Evolutionary conservation across 2,797 vertebrate genomes (phyloP), one percentile per base, ranked within the genome.

Genomic region (Glossophaga mutica): DNA sequence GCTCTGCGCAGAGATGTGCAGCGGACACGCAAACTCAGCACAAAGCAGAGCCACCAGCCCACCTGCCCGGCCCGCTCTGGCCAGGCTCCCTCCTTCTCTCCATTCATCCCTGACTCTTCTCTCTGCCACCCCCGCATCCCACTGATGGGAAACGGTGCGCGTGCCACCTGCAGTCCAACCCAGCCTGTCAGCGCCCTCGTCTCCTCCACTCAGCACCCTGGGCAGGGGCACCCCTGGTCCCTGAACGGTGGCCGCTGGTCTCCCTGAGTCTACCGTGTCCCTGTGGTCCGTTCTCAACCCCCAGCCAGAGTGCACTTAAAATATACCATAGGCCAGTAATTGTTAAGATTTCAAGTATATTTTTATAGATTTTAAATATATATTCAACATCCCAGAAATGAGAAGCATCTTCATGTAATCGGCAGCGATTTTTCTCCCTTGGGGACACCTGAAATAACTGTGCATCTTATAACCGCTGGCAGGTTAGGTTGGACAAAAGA

Each of bases 21-120:
- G 2, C 1, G 52, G 37, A 11, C 18, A 0, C 9, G 24, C 18
- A 0, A 34, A 19, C 0, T 2, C 6, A 2, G 4, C 0, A 0
- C 39, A 2, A 15, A 24, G 24, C 24, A 46, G 9, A 16, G 4
- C 82, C 34, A 6, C 5, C 9, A 0, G 5, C 6, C 46, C 21
- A 12, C 52, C 65, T 1, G 10, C 44, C 21, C 37, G 34, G 8
- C 73, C 62, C 8, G 18, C 73, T n/a, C 19, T 14, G 5, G 5
- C 52, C n/a, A 19, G n/a, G 3, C 12, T 48, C 26, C 44, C 21
- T 26, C 29, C 21, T 0, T 9, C 65, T 34, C n/a, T 12, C 14
- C 6, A 0, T 19, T 44, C 19, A 3, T 7, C 57, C 71, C 15
- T 10, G 2, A 67, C 24, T 65, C 62, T 32, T 5, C 59, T 21